Conservation (phyloP, 2,888 invertebrate species). For the Hoplodrina blanda region DNA sequence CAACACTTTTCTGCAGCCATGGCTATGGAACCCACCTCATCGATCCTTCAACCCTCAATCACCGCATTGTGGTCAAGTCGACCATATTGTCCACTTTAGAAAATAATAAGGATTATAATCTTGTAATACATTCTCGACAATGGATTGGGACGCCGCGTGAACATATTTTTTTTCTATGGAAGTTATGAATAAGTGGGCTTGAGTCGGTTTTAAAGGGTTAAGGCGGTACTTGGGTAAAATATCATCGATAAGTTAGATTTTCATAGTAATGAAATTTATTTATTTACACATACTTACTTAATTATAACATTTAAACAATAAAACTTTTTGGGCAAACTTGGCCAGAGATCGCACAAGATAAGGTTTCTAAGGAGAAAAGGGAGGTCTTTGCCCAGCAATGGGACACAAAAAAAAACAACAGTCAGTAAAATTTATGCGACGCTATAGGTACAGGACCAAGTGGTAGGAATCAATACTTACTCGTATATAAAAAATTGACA, state of each 20-base stretch:
- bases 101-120: conserved; percentile 84
- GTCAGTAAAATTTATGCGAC: no score
- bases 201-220: conserved; percentile 69
- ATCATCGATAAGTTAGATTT: conserved; percentile 54
- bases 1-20: conserved; percentile 38
- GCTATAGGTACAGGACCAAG: no score
- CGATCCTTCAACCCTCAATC: conserved; percentile 76
- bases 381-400: no score
- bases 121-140: conserved; percentile 77
- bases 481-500: no score
- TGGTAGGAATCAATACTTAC: no score
- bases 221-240: conserved; percentile 44
- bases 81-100: conserved; percentile 74
- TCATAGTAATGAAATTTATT: no score
- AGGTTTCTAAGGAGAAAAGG: no score
- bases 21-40: conserved; percentile 51
- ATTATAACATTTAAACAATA: no score
- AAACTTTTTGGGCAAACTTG: no score
- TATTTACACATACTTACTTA: no score
- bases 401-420: no score
- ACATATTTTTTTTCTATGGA: conserved; percentile 78
- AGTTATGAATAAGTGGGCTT: conserved; percentile 87
- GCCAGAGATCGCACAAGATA: no score
- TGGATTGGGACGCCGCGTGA: conserved; percentile 73
- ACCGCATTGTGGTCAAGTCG: conserved; percentile 85